Percentiles rank a stretch among this genome's conserved stretches.
These are phyloP conservation scores for Pterocles orientalis DNA, from an alignment of 2,113 vertebrate genomes.

Conservation along the genomic window DNA sequence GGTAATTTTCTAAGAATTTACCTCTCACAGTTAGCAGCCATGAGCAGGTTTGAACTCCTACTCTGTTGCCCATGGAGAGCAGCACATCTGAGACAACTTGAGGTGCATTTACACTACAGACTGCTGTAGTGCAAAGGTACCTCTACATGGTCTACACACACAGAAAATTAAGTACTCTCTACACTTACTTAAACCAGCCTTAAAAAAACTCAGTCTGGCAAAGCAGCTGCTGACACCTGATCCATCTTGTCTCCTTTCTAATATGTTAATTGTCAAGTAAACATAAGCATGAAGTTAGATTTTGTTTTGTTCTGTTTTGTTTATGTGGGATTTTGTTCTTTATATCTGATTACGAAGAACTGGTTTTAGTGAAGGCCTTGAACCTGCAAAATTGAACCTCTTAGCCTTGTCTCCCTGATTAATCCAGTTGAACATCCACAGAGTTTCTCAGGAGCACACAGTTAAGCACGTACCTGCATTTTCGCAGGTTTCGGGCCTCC, in stretches of 20 bases:
- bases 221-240: not conserved
- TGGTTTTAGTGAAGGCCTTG: not conserved
- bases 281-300: not conserved
- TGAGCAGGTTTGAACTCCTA: not conserved
- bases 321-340: not conserved
- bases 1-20: not conserved
- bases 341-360: not conserved
- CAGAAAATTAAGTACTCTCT: not conserved
- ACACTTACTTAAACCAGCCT: not conserved
- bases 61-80: not conserved
- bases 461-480: not conserved
- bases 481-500: not conserved
- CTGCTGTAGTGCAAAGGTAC: not conserved
- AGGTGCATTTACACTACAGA: not conserved
- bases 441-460: not conserved
- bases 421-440: not conserved
- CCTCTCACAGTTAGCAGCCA: not conserved
- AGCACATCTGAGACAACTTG: not conserved
- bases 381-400: not conserved
- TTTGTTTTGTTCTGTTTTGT: not conserved
- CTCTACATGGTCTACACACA: not conserved
- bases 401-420: not conserved
- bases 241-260: not conserved
- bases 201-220: not conserved
- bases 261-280: not conserved